Evolutionary conservation across 2,113 vertebrate species (phyloP).

Genomic region (Nothocercus nigrocapillus): DNA sequence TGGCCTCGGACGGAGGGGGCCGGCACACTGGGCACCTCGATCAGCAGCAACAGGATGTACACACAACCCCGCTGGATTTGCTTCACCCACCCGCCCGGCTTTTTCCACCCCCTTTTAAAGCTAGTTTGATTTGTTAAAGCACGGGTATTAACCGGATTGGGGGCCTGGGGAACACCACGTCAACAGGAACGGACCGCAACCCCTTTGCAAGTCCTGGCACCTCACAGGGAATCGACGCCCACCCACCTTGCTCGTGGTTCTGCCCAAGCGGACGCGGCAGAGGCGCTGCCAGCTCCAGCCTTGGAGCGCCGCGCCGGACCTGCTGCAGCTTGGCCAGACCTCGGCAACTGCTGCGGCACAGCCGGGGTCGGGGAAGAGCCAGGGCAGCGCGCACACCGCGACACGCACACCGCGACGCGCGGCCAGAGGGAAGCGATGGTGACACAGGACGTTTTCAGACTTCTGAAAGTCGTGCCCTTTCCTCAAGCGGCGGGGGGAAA

Average conservation of each 20-base stretch:
- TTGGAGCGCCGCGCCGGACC: neutral
- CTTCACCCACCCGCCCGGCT: no score
- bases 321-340: neutral
- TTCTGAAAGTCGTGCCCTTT: neutral
- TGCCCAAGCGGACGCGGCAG: neutral
- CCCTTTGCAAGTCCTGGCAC: neutral
- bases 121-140: neutral
- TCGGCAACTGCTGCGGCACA: neutral
- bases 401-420: neutral
- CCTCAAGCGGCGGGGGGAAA: neutral
- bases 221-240: neutral
- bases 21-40: neutral
- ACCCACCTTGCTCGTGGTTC: fast-evolving
- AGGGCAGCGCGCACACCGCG: neutral
- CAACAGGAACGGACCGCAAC: neutral
- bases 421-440: neutral
- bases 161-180: neutral
- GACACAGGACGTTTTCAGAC: constrained; percentile 11
- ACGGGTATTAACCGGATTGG: neutral
- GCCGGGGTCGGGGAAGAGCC: neutral
- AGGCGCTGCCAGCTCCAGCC: fast-evolving
- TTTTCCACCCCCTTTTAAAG: neutral
- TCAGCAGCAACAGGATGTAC: neutral
- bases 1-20: neutral
- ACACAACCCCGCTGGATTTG: neutral